phyloP scores from a whole-genome alignment of 64 coral and sea anemone genomes.

The Stichodactyla helianthus region DNA sequence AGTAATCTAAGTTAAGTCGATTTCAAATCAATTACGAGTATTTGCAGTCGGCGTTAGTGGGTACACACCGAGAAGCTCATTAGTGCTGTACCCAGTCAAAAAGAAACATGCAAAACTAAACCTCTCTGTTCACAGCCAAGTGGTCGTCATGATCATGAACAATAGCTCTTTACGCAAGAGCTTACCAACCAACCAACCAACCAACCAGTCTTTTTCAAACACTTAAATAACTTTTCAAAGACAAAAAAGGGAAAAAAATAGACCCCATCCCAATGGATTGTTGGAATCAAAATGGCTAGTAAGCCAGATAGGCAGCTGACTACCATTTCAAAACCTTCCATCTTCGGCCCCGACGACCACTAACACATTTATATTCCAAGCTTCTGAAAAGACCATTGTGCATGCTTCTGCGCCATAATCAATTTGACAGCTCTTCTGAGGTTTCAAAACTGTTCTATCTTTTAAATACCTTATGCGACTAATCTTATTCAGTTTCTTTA shows the following conservation, averaged over 20 bases:
- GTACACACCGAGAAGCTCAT: too few species aligned
- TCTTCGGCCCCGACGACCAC: background rate
- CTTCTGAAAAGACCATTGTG: background rate
- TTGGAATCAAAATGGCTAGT: background rate
- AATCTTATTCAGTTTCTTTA: background rate
- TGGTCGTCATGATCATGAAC: conserved; percentile 1
- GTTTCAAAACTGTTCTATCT: background rate
- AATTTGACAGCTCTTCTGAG: background rate
- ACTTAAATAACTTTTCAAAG: background rate
- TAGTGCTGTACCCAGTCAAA: background rate
- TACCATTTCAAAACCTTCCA: background rate
- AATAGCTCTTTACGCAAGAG: background rate
- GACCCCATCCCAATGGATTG: background rate
- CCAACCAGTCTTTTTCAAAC: conserved; percentile 3
- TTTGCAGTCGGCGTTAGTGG: background rate
- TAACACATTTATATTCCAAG: background rate
- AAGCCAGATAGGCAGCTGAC: background rate
- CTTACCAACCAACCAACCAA: background rate
- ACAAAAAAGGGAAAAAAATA: background rate
- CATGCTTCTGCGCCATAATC: background rate
- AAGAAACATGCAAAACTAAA: background rate
- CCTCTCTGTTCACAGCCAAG: background rate
- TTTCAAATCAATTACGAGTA: background rate
- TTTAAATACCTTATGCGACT: background rate
- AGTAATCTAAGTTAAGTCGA: background rate